Percentiles rank a stretch among this genome's conserved stretches.
These are phyloP conservation scores for Heterodera schachtii DNA, from an alignment of 1,140 invertebrate species.

Conservation along the genomic window DNA sequence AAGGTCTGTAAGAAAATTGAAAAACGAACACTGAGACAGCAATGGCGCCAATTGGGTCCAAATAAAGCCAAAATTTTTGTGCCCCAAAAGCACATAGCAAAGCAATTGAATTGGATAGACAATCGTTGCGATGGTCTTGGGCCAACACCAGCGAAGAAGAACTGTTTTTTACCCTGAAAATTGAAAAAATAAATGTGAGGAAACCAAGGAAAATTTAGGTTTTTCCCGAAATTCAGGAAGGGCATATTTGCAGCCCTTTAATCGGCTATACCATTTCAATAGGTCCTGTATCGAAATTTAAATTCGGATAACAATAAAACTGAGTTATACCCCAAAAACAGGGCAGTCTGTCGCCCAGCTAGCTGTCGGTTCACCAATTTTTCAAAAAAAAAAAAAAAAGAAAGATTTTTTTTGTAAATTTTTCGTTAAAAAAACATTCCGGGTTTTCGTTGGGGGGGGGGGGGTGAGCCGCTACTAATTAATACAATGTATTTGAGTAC, in stretches of 20 bases:
- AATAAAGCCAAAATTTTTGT: conserved; percentile 62
- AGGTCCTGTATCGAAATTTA: too few species aligned
- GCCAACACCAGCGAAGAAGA: conserved; percentile 66
- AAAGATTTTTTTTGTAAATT: neutral
- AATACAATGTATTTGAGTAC: conserved; percentile 20
- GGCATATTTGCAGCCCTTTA: too few species aligned
- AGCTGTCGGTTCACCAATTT: too few species aligned
- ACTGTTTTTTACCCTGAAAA: conserved; percentile 53
- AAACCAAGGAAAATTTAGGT: too few species aligned
- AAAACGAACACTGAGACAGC: conserved; percentile 42
- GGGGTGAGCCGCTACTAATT: neutral
- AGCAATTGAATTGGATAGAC: conserved; percentile 67
- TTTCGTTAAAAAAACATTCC: neutral
- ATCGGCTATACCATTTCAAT: too few species aligned
- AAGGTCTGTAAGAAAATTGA: neutral
- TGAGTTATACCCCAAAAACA: too few species aligned
- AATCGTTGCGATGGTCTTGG: conserved; percentile 69
- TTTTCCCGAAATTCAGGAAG: too few species aligned
- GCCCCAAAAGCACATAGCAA: conserved; percentile 59
- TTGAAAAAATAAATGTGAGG: too few species aligned
- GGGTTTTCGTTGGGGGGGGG: too few species aligned
- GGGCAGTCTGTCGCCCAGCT: too few species aligned
- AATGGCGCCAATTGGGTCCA: conserved; percentile 69
- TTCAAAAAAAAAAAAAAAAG: too few species aligned
- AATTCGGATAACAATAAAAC: too few species aligned